Evolutionary conservation across 30 jellyfish, hydroid and myxozoan species (phyloP).

Genomic region (Chrysaora quinquecirrha): DNA sequence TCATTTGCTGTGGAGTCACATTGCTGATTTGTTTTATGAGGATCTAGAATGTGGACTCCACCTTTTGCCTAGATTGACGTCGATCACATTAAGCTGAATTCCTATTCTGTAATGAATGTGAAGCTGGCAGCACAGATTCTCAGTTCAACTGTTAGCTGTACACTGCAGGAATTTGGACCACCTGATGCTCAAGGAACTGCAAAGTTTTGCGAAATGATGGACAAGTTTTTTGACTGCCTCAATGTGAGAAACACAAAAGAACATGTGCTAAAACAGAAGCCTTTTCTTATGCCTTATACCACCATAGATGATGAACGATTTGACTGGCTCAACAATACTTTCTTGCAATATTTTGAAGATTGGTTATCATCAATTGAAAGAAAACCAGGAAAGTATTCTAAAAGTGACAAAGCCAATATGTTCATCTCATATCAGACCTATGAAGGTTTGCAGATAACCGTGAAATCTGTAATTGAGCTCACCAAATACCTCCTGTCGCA

Average conservation of each 20-base stretch:
- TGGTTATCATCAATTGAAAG: no score
- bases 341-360: no score
- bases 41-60: neutral
- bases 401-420: constrained; percentile 4
- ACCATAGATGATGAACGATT: neutral
- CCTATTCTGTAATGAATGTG: neutral
- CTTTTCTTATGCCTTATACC: neutral
- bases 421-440: constrained; percentile 4
- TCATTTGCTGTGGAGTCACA: neutral
- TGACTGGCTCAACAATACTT: no score
- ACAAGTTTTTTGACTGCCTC: neutral
- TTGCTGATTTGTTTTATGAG: neutral
- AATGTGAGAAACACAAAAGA: neutral
- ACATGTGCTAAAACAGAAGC: neutral
- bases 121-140: neutral
- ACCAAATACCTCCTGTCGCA: neutral
- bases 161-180: neutral
- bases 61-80: neutral
- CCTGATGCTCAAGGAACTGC: neutral
- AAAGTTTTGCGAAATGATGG: neutral
- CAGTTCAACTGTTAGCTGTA: neutral
- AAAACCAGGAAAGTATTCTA: no score
- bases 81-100: neutral
- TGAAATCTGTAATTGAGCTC: neutral
- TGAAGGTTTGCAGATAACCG: constrained; percentile 7